phyloP scores from a whole-genome alignment of 2,888 invertebrate genomes.

The Bugulina stolonifera region DNA sequence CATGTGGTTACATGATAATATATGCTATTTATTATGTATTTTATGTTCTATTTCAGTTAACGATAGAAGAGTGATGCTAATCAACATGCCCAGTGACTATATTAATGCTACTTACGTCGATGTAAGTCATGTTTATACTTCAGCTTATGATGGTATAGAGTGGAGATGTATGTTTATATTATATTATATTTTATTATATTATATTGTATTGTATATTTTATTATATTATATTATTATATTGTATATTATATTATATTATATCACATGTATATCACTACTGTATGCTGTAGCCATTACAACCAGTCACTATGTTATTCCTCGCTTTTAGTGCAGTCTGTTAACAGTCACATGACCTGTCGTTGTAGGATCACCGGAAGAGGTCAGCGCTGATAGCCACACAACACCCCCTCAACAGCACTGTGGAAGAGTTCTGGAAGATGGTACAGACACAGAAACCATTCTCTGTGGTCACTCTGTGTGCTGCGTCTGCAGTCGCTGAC shows the following conservation, averaged over 20 bases:
- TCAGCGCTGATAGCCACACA: slow-evolving; percentile 24
- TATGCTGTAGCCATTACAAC: too few relatives aligned
- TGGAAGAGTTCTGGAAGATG: slow-evolving; percentile 26
- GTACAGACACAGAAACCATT: not conserved
- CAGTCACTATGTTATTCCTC: too few relatives aligned
- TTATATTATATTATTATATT: too few relatives aligned
- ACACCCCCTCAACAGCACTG: slow-evolving; percentile 22
- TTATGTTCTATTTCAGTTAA: slow-evolving; percentile 3
- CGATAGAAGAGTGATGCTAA: not conserved
- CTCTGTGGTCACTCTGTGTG: slow-evolving; percentile 15
- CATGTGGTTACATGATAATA: too few relatives aligned
- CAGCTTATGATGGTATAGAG: not conserved
- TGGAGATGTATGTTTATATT: too few relatives aligned
- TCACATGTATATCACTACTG: too few relatives aligned
- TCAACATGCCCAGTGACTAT: not conserved
- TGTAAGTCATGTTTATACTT: slow-evolving; percentile 10
- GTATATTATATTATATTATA: not conserved
- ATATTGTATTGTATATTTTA: not conserved
- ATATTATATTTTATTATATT: not conserved
- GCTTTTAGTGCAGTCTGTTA: not conserved
- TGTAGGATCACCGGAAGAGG: slow-evolving; percentile 23
- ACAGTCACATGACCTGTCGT: not conserved
- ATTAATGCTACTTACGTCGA: slow-evolving; percentile 24
- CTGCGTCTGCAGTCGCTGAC: not conserved
- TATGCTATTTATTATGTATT: too few relatives aligned